Conservation (phyloP, 2,888 invertebrate species). For the Emmelina monodactyla region DNA sequence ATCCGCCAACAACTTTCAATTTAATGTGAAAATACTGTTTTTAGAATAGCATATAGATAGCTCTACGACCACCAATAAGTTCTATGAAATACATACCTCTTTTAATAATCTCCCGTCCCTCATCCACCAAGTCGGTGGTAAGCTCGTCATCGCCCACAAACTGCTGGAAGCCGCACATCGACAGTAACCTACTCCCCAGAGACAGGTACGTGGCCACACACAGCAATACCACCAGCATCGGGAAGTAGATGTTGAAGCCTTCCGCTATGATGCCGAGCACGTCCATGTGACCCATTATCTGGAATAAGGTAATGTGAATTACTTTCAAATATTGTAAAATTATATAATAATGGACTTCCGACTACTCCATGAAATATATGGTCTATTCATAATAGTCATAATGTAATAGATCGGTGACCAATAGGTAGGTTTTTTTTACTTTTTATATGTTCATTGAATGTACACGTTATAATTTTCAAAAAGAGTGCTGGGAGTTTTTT, state of each 20-base stretch:
- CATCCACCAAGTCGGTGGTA: conserved; percentile 91
- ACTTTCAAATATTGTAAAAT: no score
- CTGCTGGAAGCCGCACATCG: conserved; percentile 94
- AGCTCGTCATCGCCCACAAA: conserved; percentile 95
- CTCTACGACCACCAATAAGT: neutral
- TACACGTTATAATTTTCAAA: no score
- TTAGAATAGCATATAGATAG: neutral
- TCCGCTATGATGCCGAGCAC: conserved; percentile 95
- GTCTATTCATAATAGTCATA: no score
- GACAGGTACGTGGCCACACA: conserved; percentile 95
- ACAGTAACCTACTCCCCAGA: conserved; percentile 88
- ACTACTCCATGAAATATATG: no score
- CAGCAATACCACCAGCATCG: conserved; percentile 90
- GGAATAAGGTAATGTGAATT: no score
- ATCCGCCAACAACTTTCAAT: no score
- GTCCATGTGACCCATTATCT: conserved; percentile 99
- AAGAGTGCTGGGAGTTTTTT: no score
- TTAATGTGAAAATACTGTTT: neutral
- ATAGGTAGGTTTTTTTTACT: no score
- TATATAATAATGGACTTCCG: no score
- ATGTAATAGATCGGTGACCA: no score
- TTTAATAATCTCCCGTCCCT: conserved; percentile 90
- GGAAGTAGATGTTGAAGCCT: conserved; percentile 99
- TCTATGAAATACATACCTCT: conserved; percentile 67
- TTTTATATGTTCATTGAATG: no score